Conservation (phyloP, 2,113 vertebrate genomes). For the Prunella fulvescens region DNA sequence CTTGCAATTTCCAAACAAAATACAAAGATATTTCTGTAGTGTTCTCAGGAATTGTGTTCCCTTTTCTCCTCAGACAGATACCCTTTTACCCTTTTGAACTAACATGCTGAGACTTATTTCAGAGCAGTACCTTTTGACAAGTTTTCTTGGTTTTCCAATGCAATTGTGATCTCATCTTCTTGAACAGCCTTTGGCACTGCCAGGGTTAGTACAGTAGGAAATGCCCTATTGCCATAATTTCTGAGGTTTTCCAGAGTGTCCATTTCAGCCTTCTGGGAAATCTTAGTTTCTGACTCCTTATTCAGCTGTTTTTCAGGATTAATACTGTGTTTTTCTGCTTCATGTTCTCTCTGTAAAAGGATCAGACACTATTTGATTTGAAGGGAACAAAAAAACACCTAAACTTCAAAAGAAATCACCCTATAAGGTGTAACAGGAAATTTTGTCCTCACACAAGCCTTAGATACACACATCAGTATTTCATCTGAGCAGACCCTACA, state of each 20-base stretch:
- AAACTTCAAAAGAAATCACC: not conserved
- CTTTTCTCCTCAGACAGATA: not conserved
- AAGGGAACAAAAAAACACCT: not conserved
- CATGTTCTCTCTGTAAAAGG: slow-evolving; percentile 63
- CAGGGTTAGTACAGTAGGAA: slow-evolving; percentile 9
- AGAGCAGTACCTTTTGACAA: slow-evolving; percentile 74
- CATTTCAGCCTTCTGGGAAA: slow-evolving; percentile 49
- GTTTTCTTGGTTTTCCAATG: slow-evolving; percentile 71
- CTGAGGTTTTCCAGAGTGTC: slow-evolving; percentile 23
- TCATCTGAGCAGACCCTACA: not conserved
- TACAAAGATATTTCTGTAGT: not conserved
- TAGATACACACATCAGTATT: not conserved
- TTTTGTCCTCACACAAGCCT: not conserved
- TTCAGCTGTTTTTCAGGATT: slow-evolving; percentile 28
- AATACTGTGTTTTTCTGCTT: slow-evolving; percentile 40
- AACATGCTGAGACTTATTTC: not conserved
- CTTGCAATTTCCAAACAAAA: not conserved
- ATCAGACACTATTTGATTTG: not conserved
- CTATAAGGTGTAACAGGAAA: not conserved
- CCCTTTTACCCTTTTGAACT: not conserved
- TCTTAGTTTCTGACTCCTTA: slow-evolving; percentile 40
- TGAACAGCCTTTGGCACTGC: slow-evolving; percentile 45
- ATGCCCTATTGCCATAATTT: slow-evolving; percentile 40
- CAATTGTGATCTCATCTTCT: slow-evolving; percentile 69
- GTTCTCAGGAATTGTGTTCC: not conserved